Base-by-base conservation (phyloP, 1,140 invertebrate species). In the Chionoecetes opilio region DNA sequence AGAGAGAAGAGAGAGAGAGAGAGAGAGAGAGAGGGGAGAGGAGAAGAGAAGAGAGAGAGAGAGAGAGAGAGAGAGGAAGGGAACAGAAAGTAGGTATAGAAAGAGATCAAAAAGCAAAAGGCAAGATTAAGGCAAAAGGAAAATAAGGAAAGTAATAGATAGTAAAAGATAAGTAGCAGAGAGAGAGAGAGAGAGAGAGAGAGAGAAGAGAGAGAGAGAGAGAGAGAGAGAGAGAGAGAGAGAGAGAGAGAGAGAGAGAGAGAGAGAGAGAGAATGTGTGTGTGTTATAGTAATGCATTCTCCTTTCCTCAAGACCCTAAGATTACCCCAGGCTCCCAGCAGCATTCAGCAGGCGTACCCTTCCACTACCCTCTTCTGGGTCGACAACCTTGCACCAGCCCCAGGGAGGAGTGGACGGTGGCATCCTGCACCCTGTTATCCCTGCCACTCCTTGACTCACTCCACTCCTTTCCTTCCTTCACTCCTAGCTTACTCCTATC, bases 151-250 rank as follows among this genome's bases (percentile, higher is more conserved):
- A n/a, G n/a, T n/a, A n/a, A n/a, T n/a, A 38, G 26, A n/a, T 34
- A 9, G 35, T 26, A 9, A 9, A 32, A n/a, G 3, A 9, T 3
- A 34, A n/a, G 21, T n/a, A 35, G 37, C n/a, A 32, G 26, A 32
- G 87, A 32, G 35, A 89, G 31, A n/a, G n/a, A n/a, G 35, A 89
- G 26, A 34, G 26, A 89, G 21, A 41, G 34, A 91, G 17, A 9
- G 85, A 38, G 14, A 32, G n/a, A 29, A 17, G 84, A n/a, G 31
- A 34, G 35, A 31, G 85, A 87, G 85, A 87, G 85, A 87, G 85
- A 87, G 85, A 87, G 85, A 87, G 85, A 87, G 85, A 87, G 85
- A 87, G 85, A 87, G 85, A 87, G 85, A 87, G 85, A 87, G 85
- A 87, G 85, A 87, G 85, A 87, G 85, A 87, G 85, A 87, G 85